Evolutionary conservation across 2,113 vertebrate species (phyloP), one percentile per base, ranked within the genome.

Genomic region (Microtus oregoni): DNA sequence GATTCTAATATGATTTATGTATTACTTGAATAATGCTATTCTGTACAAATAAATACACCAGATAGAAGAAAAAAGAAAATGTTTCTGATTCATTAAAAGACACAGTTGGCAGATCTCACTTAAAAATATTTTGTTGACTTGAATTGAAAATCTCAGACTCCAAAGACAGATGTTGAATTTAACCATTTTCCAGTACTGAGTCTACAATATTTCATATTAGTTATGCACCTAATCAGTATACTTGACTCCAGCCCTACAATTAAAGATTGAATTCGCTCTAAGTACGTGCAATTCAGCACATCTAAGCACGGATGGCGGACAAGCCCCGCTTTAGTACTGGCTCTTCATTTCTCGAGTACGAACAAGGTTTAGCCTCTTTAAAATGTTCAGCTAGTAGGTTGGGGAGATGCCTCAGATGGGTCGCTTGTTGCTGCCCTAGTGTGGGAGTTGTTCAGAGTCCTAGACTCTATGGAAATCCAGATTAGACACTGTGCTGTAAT

Each of bases 121-220:
- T 96, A 63, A 30, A 85, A 95, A 75, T 73, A 30, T 7, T 92
- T 61, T 75, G 47, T 92, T 63, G 79, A 47, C 3, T 90, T 77
- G 41, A 30, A 65, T 35, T 81, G 32, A 79, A 61, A 88, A 89
- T 58, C 4, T 4, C 44, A n/a, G 76, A 90, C 7, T 72, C 24
- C 72, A 52, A 83, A 90, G 58, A 85, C 14, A 86, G 44, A 77
- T 32, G 24, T 38, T 67, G 72, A 41, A 67, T 77, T 75, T 94
- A 65, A 75, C n/a, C 44, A 88, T 58, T 85, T 41, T 86, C 20
- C 22, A 77, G 19, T 63, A 73, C 35, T 78, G 65, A 93, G 32
- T 75, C 35, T 77, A 15, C 38, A 95, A 41, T 83, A 82, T 88
- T 97, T 72, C 58, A 83, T 75, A 82, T 65, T 86, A 65, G 13